These are phyloP conservation scores for Neotoma lepida DNA, from an alignment of 2,113 vertebrate genomes.

Conservation along the genomic window DNA sequence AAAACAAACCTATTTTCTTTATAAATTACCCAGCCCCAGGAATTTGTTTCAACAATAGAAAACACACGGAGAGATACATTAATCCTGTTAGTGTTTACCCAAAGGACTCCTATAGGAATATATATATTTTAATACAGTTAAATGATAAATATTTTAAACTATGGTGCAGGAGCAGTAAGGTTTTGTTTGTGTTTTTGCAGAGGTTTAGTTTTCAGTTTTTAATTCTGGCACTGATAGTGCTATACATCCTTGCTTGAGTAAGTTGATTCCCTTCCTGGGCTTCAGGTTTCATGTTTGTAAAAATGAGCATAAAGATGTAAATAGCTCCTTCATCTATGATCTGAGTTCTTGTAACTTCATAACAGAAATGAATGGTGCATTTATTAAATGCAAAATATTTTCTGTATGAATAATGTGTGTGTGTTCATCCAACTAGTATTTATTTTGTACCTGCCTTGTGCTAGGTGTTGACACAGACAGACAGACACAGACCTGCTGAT, in stretches of 20 bases:
- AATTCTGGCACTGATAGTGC: background rate
- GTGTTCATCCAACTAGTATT: background rate
- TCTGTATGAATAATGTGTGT: background rate
- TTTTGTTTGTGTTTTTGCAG: slow-evolving; percentile 22
- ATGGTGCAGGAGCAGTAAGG: background rate
- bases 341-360: background rate
- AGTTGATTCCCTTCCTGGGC: background rate
- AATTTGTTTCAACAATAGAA: slow-evolving; percentile 32
- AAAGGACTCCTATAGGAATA: slow-evolving; percentile 47
- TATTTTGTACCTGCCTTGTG: background rate
- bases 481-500: background rate
- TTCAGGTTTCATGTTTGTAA: background rate
- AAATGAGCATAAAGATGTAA: background rate
- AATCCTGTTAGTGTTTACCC: slow-evolving; percentile 37
- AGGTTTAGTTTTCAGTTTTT: slow-evolving; percentile 4
- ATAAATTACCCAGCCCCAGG: background rate
- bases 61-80: background rate
- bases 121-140: slow-evolving; percentile 24
- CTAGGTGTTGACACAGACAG: background rate
- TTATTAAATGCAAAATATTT: background rate
- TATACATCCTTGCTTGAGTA: background rate
- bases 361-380: background rate
- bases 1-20: slow-evolving; percentile 33
- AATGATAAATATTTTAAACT: slow-evolving; percentile 52
- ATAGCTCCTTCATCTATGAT: background rate